Evolutionary conservation across 2,113 vertebrate genomes (phyloP), one percentile per base, ranked within the genome.

Genomic region (Hucho hucho): DNA sequence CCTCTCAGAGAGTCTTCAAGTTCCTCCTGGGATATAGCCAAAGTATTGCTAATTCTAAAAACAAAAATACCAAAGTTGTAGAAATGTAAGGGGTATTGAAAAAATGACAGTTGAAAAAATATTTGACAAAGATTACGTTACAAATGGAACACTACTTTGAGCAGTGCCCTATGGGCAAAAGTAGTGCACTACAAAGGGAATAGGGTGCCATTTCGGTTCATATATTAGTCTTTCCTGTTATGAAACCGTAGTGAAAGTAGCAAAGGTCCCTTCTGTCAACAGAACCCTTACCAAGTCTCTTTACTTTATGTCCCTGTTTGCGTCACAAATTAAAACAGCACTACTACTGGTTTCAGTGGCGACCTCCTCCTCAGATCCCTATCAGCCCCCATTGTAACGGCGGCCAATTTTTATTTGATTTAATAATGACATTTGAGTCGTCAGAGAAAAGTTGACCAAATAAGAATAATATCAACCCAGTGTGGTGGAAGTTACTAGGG

Each of bases 11-110:
- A 66, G 61, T 72, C 20, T 26, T 37, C 16, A 37, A 22, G 0
- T 18, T 9, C 12, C 16, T 37, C 12, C 28, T 47, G n/a, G 32
- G 25, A 71, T 56, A 18, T 22, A 4, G 3, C 5, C 18, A 61
- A n/a, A 61, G n/a, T 22, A 47, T 53, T 63, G 47, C 46, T 72
- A 58, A 72, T 80, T 73, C 56, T 69, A 32, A 74, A 72, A 75
- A 70, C 67, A 73, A 70, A 47, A 78, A 61, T 64, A 49, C 49
- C 49, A n/a, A 37, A 1, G 64, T 37, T 75, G 65, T 37, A 69
- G 26, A 61, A 65, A 26, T 43, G 53, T 65, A 26, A 65, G 18
- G 37, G 28, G 53, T 43, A 61, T 49, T 28, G 49, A 68, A 46
- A 59, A 58, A 59, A 66, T 29, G 65, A 0, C 61, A 70, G 66